phyloP scores from a whole-genome alignment of 2,113 vertebrate species.

The Myocastor coypus region DNA sequence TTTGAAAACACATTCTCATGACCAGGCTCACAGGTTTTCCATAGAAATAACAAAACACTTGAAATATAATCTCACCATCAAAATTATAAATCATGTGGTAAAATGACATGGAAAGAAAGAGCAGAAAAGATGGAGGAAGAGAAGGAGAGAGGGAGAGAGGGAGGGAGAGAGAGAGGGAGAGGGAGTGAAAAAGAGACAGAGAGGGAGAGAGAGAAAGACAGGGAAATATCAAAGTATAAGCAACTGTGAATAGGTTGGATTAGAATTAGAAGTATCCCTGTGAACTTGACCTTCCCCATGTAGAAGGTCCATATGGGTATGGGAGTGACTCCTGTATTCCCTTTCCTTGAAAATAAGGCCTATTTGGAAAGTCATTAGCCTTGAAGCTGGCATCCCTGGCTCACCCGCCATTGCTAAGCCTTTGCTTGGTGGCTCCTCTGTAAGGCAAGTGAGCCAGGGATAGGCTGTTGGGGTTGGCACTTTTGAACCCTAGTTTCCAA shows the following conservation, averaged over 20 bases:
- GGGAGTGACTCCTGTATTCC: not conserved
- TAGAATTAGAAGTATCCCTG: not conserved
- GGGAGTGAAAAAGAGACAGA: not conserved
- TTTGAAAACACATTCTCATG: not conserved
- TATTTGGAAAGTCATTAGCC: not conserved
- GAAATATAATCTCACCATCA: not conserved
- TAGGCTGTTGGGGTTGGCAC: not conserved
- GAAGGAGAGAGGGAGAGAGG: too few relatives aligned
- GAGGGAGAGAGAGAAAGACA: not conserved
- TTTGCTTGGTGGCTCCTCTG: not conserved
- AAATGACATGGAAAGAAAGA: not conserved
- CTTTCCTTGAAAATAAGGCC: not conserved
- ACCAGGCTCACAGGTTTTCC: not conserved
- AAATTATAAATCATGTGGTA: not conserved
- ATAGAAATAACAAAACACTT: not conserved
- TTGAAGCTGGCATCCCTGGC: not conserved
- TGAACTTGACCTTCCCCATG: not conserved
- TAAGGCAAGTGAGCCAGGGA: not conserved
- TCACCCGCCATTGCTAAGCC: not conserved
- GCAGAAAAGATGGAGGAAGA: not conserved
- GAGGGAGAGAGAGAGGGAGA: too few relatives aligned
- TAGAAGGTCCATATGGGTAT: too few relatives aligned
- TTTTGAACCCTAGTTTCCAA: not conserved
- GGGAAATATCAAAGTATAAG: not conserved
- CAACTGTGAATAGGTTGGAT: not conserved